Evolutionary conservation across 2,113 vertebrate species (phyloP), one percentile per base, ranked within the genome.

Genomic region (Salvelinus fontinalis): DNA sequence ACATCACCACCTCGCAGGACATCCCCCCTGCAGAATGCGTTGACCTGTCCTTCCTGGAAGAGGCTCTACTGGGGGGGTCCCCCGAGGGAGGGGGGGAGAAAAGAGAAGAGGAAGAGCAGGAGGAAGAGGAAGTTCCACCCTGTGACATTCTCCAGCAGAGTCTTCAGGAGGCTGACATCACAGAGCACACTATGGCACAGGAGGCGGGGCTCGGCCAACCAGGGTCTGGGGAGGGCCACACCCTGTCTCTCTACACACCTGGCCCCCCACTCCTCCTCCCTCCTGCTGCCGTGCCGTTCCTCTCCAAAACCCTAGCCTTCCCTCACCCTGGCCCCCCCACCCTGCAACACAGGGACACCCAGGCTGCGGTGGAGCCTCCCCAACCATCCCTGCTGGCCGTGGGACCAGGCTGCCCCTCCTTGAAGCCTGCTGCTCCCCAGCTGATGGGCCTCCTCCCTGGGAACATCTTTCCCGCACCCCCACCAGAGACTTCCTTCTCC

Each of bases 21-120:
- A 90, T 90, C 0, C 88, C 92, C 59, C 89, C 91, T 1, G 85
- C 93, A 0, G 92, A 90, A 24, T 94, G 93, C 73, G 92, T 94
- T 88, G 94, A 95, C 76, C 88, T 95, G 78, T 94, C 93, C 83
- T 94, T 94, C 88, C 84, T 95, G 89, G 93, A 94, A 78, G 94
- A 95, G 86, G 93, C 92, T 0, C 90, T 95, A 20, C 79, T 95
- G 81, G 93, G 89, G 81, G 93, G 89, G 13, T 94, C 92, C 34
- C 93, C 93, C 0, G 87, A 89, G 80, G 88, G 75, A 26, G 86
- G 62, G 29, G 89, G 87, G 27, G 91, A 87, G 86, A 76, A 12
- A 83, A 79, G 79, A 3, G 79, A 78, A 62, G 64, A 73, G 71
- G 72, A 69, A 44, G 79, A 78, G 4, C 84, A 34, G 69, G 89